Conservation (phyloP, 2,888 invertebrate species). For the Dyspetes luteomarginatus region DNA sequence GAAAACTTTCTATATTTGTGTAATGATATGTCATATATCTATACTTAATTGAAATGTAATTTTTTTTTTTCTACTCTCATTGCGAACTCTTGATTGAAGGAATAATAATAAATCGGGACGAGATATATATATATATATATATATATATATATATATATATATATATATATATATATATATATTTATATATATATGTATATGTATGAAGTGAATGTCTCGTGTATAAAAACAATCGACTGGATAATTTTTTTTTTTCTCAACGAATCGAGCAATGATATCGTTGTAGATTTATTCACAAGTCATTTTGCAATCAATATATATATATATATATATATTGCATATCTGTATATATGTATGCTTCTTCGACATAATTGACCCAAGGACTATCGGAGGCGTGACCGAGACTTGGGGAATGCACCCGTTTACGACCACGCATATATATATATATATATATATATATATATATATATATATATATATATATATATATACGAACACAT, state of each 20-base stretch:
- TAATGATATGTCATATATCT: constrained; percentile 53
- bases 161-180: no score
- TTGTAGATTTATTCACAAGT: background rate
- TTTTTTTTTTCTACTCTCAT: constrained; percentile 15
- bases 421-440: constrained; percentile 59
- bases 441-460: background rate
- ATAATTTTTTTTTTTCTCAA: no score
- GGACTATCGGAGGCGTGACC: constrained; percentile 64
- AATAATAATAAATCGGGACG: constrained; percentile 17
- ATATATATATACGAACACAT: background rate
- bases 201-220: no score
- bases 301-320: background rate
- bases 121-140: background rate
- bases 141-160: background rate
- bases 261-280: background rate
- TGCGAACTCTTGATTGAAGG: constrained; percentile 28
- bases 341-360: background rate
- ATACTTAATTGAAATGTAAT: constrained; percentile 45
- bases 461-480: constrained; percentile 4
- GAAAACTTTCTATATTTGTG: constrained; percentile 59
- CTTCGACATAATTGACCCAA: constrained; percentile 46
- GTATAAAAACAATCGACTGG: no score
- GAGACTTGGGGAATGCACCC: constrained; percentile 58
- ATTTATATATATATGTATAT: background rate
- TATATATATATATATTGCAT: background rate